Percentiles rank a stretch among this genome's conserved stretches.
Evolutionary conservation across 2,113 vertebrate species (phyloP).

Genomic region (Solea senegalensis): DNA sequence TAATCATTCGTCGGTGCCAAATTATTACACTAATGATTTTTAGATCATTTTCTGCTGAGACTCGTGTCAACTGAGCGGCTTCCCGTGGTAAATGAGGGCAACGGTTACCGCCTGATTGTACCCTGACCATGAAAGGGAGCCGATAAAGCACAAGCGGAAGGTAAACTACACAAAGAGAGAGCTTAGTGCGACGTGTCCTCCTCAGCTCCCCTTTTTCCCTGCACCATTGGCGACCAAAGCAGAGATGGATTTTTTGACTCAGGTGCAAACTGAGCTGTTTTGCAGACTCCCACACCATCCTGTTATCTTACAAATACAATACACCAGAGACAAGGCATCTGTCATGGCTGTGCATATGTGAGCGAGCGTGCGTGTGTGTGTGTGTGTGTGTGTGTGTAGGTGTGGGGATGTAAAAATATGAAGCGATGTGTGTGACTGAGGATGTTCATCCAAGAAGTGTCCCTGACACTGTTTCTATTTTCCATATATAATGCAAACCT

Average conservation of each 20-base stretch:
- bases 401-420: constrained; percentile 13
- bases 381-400: constrained; percentile 1
- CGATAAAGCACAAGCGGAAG: not conserved
- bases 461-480: constrained; percentile 15
- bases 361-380: constrained; percentile 21
- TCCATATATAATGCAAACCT: constrained; percentile 15
- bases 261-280: constrained; percentile 77
- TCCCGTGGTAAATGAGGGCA: constrained; percentile 33
- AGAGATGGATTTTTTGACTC: constrained; percentile 74
- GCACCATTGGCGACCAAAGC: constrained; percentile 59
- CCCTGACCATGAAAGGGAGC: constrained; percentile 21
- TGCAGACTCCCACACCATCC: constrained; percentile 70
- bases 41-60: constrained; percentile 32
- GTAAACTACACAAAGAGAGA: constrained; percentile 55
- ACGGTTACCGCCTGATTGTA: constrained; percentile 64
- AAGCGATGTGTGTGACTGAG: constrained; percentile 28
- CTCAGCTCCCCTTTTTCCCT: constrained; percentile 56
- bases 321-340: constrained; percentile 78
- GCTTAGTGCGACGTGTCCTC: constrained; percentile 57
- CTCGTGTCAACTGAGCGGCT: constrained; percentile 13
- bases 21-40: constrained; percentile 15
- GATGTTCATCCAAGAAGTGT: constrained; percentile 37
- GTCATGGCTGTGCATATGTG: constrained; percentile 48
- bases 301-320: constrained; percentile 75
- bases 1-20: constrained; percentile 33